Evolutionary conservation across 2,113 vertebrate species (phyloP), one percentile per base, ranked within the genome.

Genomic region (Nothocercus nigrocapillus): DNA sequence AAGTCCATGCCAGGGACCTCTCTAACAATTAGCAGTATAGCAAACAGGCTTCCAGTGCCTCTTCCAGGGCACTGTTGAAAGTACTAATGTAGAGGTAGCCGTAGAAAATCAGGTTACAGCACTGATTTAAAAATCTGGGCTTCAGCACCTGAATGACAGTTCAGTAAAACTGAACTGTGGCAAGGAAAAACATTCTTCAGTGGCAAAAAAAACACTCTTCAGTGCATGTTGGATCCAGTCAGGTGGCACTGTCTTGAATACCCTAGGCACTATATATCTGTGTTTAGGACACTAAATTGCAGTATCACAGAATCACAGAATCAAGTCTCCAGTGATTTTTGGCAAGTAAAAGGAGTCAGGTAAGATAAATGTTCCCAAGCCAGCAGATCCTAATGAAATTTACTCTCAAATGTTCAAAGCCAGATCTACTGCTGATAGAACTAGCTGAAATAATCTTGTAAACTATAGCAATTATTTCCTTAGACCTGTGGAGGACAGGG

Each of bases 211-310:
- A 79, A 44, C 14, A 19, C 11, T n/a, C 9, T 19, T 70, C 5
- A 0, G 9, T 45, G 5, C 0, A 0, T 21, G 10, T 16, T 75
- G 66, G 47, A 58, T 64, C 36, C 34, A 74, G 9, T 25, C 5
- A 0, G 34, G 6, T 56, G 56, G 47, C 14, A 6, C 12, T 69
- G 38, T 61, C 17, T 61, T 19, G 34, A 76, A 85, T 82, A 63
- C 12, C 75, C 12, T 17, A n/a, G 47, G 45, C 30, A 16, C 49
- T 67, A 42, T 13, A 44, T 30, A 40, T 6, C 4, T 28, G 2
- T 40, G 4, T 25, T 21, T 84, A 40, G 20, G 18, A 32, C 54
- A 58, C 30, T 58, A 30, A 54, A 17, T 54, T 27, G 16, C 51
- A 27, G 25, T 27, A 54, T 54, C 51, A 15, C 24, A 25, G 51